Percentiles rank a stretch among this genome's conserved stretches.
Evolutionary conservation across 2,113 vertebrate species (phyloP).

Genomic region (Riparia riparia): DNA sequence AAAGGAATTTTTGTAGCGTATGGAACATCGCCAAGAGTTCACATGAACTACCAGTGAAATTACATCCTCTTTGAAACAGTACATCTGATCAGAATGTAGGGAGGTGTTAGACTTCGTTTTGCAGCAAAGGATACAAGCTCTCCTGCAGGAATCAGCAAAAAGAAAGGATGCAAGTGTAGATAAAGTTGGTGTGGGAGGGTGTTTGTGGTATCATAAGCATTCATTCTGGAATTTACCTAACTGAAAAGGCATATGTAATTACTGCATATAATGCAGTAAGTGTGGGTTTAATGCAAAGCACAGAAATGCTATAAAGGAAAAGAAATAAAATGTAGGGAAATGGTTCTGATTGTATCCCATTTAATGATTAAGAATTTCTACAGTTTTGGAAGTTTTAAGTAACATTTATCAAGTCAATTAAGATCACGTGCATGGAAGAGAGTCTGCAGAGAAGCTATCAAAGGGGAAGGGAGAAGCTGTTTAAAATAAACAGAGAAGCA

Average conservation of each 20-base stretch:
- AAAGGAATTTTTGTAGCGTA: not conserved
- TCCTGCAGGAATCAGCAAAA: not conserved
- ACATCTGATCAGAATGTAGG: not conserved
- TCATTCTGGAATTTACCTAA: not conserved
- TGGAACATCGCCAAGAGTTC: not conserved
- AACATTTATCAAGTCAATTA: not conserved
- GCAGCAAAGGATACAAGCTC: not conserved
- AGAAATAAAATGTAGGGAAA: not conserved
- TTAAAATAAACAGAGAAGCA: constrained; percentile 37
- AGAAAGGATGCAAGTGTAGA: constrained; percentile 1
- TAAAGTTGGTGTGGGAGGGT: constrained; percentile 31
- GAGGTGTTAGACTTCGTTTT: constrained; percentile 1
- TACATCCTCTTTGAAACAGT: constrained; percentile 1
- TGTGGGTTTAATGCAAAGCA: not conserved
- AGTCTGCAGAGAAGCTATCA: constrained; percentile 1
- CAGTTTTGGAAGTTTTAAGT: not conserved
- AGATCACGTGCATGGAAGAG: not conserved
- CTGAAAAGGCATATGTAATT: not conserved
- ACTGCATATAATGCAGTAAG: not conserved
- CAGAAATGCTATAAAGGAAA: not conserved
- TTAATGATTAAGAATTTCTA: not conserved
- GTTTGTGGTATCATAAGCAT: constrained; percentile 14
- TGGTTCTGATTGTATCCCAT: not conserved
- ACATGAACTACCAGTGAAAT: not conserved
- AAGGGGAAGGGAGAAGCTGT: constrained; percentile 8